phyloP scores from a whole-genome alignment of 2,113 vertebrate species.

The Cheilinus undulatus region DNA sequence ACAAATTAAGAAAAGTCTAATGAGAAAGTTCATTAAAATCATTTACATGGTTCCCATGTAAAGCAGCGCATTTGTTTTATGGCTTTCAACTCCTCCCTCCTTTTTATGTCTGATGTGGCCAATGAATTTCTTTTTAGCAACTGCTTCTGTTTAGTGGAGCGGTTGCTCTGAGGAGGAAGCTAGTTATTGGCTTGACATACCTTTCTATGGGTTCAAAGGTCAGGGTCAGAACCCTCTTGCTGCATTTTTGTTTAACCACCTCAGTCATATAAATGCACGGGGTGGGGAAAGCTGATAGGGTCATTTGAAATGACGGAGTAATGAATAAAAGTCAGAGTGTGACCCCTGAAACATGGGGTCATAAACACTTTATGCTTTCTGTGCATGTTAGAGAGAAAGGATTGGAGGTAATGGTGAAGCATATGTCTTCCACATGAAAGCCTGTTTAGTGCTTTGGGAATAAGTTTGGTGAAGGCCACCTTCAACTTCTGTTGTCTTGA shows the following conservation, averaged over 20 bases:
- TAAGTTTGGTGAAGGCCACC: slow-evolving; percentile 67
- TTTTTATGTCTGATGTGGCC: slow-evolving; percentile 34
- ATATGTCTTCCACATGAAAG: slow-evolving; percentile 66
- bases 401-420: slow-evolving; percentile 39
- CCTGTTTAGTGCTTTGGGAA: slow-evolving; percentile 57
- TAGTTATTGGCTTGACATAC: slow-evolving; percentile 76
- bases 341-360: slow-evolving; percentile 69
- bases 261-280: slow-evolving; percentile 68
- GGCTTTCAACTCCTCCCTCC: not conserved
- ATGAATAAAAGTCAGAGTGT: slow-evolving; percentile 71
- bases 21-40: slow-evolving; percentile 32
- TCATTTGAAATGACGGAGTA: slow-evolving; percentile 73
- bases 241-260: slow-evolving; percentile 80
- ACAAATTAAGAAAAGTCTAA: slow-evolving; percentile 1
- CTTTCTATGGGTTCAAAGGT: slow-evolving; percentile 68
- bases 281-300: slow-evolving; percentile 72
- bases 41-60: slow-evolving; percentile 17
- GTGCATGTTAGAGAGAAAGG: slow-evolving; percentile 48
- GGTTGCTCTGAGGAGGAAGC: slow-evolving; percentile 73
- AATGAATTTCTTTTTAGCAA: slow-evolving; percentile 66
- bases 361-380: slow-evolving; percentile 77
- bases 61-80: slow-evolving; percentile 28
- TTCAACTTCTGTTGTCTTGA: slow-evolving; percentile 47
- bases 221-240: slow-evolving; percentile 71
- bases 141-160: slow-evolving; percentile 60